Percentiles rank a stretch among this genome's conserved stretches.
These are phyloP conservation scores for Callyntrura sp. DNA, from an alignment of 2,888 invertebrate species.

Conservation along the genomic window DNA sequence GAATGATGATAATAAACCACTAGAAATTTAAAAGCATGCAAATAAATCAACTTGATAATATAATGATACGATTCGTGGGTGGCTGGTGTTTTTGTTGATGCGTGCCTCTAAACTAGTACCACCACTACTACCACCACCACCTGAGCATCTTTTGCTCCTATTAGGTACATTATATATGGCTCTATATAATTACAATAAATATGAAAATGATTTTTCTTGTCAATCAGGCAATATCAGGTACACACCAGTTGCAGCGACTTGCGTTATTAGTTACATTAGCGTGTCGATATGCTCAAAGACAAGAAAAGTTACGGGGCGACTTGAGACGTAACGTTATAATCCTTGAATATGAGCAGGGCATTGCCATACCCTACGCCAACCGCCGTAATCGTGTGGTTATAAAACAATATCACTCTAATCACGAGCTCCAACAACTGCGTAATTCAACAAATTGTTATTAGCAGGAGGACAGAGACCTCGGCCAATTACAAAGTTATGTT, in stretches of 20 bases:
- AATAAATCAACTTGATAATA: slow-evolving; percentile 19
- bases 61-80: slow-evolving; percentile 18
- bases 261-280: no score
- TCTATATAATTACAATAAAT: no score
- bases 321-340: background rate
- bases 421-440: no score
- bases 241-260: no score
- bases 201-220: no score
- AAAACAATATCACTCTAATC: no score
- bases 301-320: background rate
- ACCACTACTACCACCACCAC: background rate
- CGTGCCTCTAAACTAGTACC: background rate
- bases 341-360: no score
- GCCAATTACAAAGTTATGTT: slow-evolving; percentile 13
- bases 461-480: slow-evolving; percentile 2
- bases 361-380: no score
- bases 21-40: no score
- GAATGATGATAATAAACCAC: no score
- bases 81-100: background rate
- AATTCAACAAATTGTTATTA: no score
- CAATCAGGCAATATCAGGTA: background rate
- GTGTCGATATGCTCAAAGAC: background rate
- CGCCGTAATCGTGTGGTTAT: background rate
- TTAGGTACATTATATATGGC: no score
- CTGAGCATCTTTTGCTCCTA: background rate